These are phyloP conservation scores for Sebastes nivosus DNA, from an alignment of 2,797 vertebrate species.

Conservation along the genomic window DNA sequence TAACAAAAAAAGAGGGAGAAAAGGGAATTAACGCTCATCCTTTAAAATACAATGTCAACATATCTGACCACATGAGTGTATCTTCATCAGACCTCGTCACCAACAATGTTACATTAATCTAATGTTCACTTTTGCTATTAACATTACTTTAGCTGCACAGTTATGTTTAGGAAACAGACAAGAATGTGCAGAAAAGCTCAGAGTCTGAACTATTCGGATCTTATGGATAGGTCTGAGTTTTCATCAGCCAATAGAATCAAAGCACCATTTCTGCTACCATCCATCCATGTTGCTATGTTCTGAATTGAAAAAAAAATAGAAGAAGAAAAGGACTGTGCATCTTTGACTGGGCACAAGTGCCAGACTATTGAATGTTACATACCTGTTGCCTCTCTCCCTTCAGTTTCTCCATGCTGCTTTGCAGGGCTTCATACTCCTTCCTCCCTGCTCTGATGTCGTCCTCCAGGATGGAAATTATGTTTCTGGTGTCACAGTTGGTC, in stretches of 20 bases:
- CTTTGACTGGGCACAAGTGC: neutral
- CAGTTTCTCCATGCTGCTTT: conserved; percentile 68
- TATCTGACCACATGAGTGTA: neutral
- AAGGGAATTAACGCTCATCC: neutral
- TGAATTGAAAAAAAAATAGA: neutral
- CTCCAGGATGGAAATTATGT: conserved; percentile 81
- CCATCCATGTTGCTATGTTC: neutral
- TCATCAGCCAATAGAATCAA: neutral
- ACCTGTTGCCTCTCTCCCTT: conserved; percentile 78
- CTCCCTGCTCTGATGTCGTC: conserved; percentile 79
- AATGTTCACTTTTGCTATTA: neutral
- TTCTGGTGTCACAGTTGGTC: conserved; percentile 71
- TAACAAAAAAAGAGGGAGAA: neutral
- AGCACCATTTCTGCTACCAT: neutral
- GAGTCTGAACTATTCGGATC: neutral
- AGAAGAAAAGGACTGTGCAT: neutral
- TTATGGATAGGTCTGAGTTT: neutral
- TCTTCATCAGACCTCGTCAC: neutral
- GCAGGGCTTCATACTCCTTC: conserved; percentile 73
- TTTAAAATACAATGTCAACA: neutral
- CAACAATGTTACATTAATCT: neutral
- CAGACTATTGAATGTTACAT: neutral
- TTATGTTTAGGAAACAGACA: neutral
- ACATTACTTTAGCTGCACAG: neutral
- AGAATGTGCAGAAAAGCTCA: neutral